phyloP scores from a whole-genome alignment of 2,888 invertebrate species.

The Zaprionus obscuricornis region DNA sequence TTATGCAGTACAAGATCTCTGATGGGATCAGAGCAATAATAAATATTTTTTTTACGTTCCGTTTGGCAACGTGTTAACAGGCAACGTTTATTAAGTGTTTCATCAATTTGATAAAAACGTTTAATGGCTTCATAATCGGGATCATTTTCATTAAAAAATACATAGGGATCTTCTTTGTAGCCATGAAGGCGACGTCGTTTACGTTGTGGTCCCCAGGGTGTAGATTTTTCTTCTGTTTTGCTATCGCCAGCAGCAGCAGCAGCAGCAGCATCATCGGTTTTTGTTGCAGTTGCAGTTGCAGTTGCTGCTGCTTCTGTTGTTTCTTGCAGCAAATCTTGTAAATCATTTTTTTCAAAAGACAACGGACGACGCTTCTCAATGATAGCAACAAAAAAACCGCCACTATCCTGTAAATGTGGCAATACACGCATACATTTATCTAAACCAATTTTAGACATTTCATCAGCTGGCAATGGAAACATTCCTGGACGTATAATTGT shows the following conservation, averaged over 20 bases:
- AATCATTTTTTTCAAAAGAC: slow-evolving; percentile 86
- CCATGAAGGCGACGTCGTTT: slow-evolving; percentile 90
- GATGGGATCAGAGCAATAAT: slow-evolving; percentile 93
- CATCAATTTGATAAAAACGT: slow-evolving; percentile 90
- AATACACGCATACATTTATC: slow-evolving; percentile 95
- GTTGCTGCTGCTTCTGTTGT: slow-evolving; percentile 36
- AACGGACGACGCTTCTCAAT: slow-evolving; percentile 90
- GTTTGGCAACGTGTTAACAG: slow-evolving; percentile 91
- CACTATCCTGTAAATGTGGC: slow-evolving; percentile 98
- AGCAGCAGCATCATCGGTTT: slow-evolving; percentile 58
- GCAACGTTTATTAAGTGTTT: slow-evolving; percentile 88
- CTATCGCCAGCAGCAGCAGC: no score
- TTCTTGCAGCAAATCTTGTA: slow-evolving; percentile 58
- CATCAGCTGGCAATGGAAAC: slow-evolving; percentile 93
- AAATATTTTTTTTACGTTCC: slow-evolving; percentile 97
- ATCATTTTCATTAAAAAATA: slow-evolving; percentile 93
- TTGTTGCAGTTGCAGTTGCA: slow-evolving; percentile 57
- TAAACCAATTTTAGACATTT: slow-evolving; percentile 87
- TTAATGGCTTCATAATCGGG: slow-evolving; percentile 93
- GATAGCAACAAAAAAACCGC: slow-evolving; percentile 98
- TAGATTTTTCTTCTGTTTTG: slow-evolving; percentile 84
- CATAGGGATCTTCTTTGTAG: slow-evolving; percentile 98
- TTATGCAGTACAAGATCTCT: slow-evolving; percentile 92
- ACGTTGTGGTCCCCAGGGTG: slow-evolving; percentile 87
- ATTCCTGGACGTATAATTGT: slow-evolving; percentile 93